Evolutionary conservation across 2,797 vertebrate species (phyloP), one percentile per base, ranked within the genome.

Genomic region (Clarias laeviceps): DNA sequence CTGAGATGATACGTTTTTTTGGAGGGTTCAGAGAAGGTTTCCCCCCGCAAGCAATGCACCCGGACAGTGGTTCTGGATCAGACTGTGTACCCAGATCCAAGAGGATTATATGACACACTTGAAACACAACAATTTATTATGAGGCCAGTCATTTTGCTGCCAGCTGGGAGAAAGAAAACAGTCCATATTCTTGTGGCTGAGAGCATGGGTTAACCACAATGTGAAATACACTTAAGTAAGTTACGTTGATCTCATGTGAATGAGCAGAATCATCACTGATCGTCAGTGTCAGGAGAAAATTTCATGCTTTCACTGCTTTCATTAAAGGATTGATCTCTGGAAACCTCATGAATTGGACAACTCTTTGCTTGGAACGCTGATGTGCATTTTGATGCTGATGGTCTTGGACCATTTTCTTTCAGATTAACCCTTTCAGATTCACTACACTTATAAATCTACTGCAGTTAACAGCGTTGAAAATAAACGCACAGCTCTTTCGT

Each of bases 141-240:
- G 50, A 86, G 82, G 77, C 87, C 85, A 86, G 82, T 88, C 82
- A 80, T 87, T 82, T 73, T 82, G 64, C 79, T 80, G 56, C 80
- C 78, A 85, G 86, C 40, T 45, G 70, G 79, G 85, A 29, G 54
- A 73, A 50, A n/a, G 45, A n/a, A n/a, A 45, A 34, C 24, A 81
- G 87, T 90, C 83, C 87, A 88, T 72, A 88, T 85, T 87, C 77
- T 85, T 91, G 89, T 83, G 86, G 87, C 81, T 76, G 34, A 78
- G 68, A 82, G 73, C 45, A 68, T 57, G 87, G 87, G 89, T 89
- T 82, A 90, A 90, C 84, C 90, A 90, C 91, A 91, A 93, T 82
- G 77, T 84, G 77, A 85, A 87, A 66, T 87, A 90, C 11, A 83
- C 81, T 78, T 73, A 50, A 50, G 54, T 68, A 72, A 59, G 83